These are phyloP conservation scores for Thalassoma bifasciatum DNA, from an alignment of 2,113 vertebrate genomes.

Conservation along the genomic window DNA sequence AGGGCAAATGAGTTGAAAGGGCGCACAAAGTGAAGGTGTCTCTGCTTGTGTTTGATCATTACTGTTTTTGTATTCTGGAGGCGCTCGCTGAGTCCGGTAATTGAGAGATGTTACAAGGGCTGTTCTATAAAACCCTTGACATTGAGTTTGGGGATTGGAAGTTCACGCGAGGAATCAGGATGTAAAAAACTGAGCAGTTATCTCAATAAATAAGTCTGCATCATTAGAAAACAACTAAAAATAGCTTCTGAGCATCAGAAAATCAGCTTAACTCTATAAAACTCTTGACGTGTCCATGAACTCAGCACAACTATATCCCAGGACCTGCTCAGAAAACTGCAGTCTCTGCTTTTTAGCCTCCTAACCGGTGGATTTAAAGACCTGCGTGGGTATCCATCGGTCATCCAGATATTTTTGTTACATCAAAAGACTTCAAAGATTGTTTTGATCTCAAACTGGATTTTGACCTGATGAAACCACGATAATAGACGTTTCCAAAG, in stretches of 20 bases:
- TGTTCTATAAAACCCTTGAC: slow-evolving; percentile 8
- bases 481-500: slow-evolving; percentile 51
- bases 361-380: slow-evolving; percentile 41
- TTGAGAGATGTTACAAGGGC: slow-evolving; percentile 10
- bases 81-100: slow-evolving; percentile 12
- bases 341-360: neutral
- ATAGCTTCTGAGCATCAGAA: too few relatives aligned
- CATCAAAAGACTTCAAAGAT: slow-evolving; percentile 69
- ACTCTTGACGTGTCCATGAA: slow-evolving; percentile 7
- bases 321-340: neutral
- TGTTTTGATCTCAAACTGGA: slow-evolving; percentile 56
- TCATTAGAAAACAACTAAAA: neutral
- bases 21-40: neutral
- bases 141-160: neutral
- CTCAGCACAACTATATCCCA: slow-evolving; percentile 3
- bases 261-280: neutral
- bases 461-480: slow-evolving; percentile 56
- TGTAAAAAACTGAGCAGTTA: too few relatives aligned
- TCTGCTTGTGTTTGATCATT: slow-evolving; percentile 15
- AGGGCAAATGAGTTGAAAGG: slow-evolving; percentile 17
- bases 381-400: slow-evolving; percentile 45
- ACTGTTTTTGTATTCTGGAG: neutral
- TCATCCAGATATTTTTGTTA: slow-evolving; percentile 28
- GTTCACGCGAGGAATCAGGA: slow-evolving; percentile 2
- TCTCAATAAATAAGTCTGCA: neutral